Evolutionary conservation across 2,888 invertebrate genomes (phyloP), one percentile per base, ranked within the genome.

Genomic region (Troglohyphantes excavatus): DNA sequence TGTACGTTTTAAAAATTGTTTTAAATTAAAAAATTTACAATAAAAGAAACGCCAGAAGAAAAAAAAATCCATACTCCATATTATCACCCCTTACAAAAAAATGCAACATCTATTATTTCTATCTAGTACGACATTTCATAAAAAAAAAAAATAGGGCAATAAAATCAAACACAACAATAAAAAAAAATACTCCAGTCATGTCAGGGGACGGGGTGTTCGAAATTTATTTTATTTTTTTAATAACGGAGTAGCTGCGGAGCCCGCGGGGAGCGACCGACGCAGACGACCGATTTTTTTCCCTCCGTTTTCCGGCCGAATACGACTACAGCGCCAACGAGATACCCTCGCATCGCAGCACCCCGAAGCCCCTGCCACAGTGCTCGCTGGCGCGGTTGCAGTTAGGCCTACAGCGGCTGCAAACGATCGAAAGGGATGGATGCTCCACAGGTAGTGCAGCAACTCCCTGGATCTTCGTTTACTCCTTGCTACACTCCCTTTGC

Each of bases 311-410:
- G 75, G 82, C 73, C 33, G 26, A 43, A 19, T 33, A 39, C 88
- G 88, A 89, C 46, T 70, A 82, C 88, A 89, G 88, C 88, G 88
- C 88, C 88, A 89, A 75, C 59, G 29, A 29, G 68, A 81, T 73
- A 65, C 87, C 72, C 61, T 75, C 26, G 88, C 70, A 61, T 39
- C 65, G 67, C 19, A 67, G 29, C 82, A 82, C 68, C 82, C 61
- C 76, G 27, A 75, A n/a, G 26, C 39, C 88, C 33, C 33, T 46
- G 26, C 46, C 75, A 76, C 82, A 89, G 76, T 76, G 68, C 75
- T 67, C 82, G 76, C 33, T 43, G 29, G n/a, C 53, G 13, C 70
- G 19, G 67, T 67, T 59, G n/a, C 21, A 53, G 65, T 82, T 89
- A 89, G 82, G 88, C 88, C 59, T 89, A 82, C 27, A 68, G 70